A percentile compares a stretch with the other conserved stretches of the same genome.
These are phyloP conservation scores for Pseudotriccus pelzelni DNA, from an alignment of 2,797 vertebrate species.

Conservation along the genomic window DNA sequence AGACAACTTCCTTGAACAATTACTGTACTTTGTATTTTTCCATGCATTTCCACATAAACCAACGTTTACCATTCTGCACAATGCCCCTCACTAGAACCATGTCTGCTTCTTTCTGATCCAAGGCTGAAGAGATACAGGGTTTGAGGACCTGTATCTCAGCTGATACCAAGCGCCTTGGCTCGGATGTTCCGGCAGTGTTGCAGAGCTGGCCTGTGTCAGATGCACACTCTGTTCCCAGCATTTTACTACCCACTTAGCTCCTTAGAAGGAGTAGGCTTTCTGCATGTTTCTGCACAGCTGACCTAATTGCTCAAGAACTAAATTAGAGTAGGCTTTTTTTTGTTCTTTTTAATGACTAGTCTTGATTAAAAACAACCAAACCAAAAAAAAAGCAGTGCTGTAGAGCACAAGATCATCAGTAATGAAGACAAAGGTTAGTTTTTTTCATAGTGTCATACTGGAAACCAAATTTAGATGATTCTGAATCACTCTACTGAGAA, in stretches of 20 bases:
- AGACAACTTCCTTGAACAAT: neutral
- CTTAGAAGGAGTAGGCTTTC: neutral
- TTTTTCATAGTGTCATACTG: neutral
- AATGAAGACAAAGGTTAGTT: neutral
- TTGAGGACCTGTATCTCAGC: neutral
- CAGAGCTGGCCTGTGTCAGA: neutral
- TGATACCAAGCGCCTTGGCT: neutral
- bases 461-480: neutral
- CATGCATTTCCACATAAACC: neutral
- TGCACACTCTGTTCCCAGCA: neutral
- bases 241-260: neutral
- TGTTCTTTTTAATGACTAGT: neutral
- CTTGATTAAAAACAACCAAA: neutral
- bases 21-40: neutral
- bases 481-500: neutral
- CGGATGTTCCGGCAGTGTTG: neutral
- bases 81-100: neutral
- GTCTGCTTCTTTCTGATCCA: neutral
- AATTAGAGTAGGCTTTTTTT: neutral
- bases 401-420: neutral
- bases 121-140: neutral
- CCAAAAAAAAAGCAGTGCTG: neutral
- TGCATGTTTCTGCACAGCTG: neutral
- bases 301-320: slow-evolving; percentile 23
- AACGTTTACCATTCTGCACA: neutral